These are phyloP conservation scores for Echinops telfairi DNA, from an alignment of 2,113 vertebrate species.

Conservation along the genomic window DNA sequence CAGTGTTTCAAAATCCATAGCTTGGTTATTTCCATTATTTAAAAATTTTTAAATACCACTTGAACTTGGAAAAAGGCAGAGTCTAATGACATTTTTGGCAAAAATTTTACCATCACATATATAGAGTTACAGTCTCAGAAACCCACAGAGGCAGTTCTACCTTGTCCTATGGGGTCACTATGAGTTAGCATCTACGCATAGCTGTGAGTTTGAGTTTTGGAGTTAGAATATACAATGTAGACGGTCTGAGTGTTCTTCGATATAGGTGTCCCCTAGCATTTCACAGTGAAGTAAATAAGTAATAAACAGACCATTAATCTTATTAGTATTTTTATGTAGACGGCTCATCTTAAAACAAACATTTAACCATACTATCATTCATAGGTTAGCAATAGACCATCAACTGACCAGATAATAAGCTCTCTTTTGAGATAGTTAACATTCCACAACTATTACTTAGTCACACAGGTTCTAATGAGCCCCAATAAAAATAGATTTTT, in stretches of 20 bases:
- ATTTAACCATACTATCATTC: background rate
- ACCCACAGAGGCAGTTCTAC: too few species aligned
- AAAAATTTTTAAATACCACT: slow-evolving; percentile 9
- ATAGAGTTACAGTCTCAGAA: too few species aligned
- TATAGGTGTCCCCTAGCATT: background rate
- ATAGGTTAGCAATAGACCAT: background rate
- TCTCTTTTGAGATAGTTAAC: background rate
- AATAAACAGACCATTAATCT: background rate
- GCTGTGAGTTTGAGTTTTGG: too few species aligned
- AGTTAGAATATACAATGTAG: too few species aligned
- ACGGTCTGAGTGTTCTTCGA: background rate
- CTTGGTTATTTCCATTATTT: background rate
- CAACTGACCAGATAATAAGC: background rate
- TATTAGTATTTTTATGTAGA: background rate
- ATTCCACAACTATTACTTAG: slow-evolving; percentile 39
- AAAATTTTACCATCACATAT: background rate
- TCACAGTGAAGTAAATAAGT: background rate
- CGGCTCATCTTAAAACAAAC: background rate
- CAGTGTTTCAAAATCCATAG: background rate
- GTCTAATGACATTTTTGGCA: background rate
- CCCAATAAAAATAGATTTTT: slow-evolving; percentile 16
- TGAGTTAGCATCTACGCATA: too few species aligned
- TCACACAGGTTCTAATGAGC: background rate
- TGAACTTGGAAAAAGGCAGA: background rate
- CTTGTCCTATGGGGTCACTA: too few species aligned